phyloP scores from a whole-genome alignment of 2,797 vertebrate genomes.

The Dryobates pubescens region DNA sequence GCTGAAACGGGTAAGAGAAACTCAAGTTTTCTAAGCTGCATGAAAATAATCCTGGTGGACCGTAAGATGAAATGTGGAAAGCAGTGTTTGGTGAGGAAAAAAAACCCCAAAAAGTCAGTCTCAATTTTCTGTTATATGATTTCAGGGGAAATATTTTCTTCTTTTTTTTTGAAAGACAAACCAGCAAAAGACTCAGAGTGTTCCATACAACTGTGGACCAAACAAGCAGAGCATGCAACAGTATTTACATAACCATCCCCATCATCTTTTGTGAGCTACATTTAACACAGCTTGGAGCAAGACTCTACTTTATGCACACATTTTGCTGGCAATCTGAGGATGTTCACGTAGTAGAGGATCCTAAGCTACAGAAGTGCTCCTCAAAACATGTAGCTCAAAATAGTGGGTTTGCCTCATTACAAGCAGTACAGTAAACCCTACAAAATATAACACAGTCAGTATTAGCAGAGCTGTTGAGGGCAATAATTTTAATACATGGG shows the following conservation, averaged over 20 bases:
- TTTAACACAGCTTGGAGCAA: constrained; percentile 51
- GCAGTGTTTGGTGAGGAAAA: neutral
- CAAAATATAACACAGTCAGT: constrained; percentile 60
- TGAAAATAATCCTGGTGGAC: constrained; percentile 55
- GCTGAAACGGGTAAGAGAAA: constrained; percentile 45
- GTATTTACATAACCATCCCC: constrained; percentile 51
- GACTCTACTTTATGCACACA: neutral
- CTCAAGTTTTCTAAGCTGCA: constrained; percentile 60
- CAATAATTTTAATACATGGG: constrained; percentile 20
- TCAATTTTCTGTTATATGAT: constrained; percentile 36
- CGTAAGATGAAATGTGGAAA: constrained; percentile 7
- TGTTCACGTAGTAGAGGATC: constrained; percentile 17
- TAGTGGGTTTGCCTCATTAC: constrained; percentile 1
- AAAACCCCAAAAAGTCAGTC: constrained; percentile 1
- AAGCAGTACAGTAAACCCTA: constrained; percentile 11
- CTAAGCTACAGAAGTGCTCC: constrained; percentile 70
- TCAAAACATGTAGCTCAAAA: constrained; percentile 40
- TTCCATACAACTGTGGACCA: constrained; percentile 36
- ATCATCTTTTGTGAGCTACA: neutral
- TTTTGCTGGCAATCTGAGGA: constrained; percentile 35
- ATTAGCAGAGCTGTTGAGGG: constrained; percentile 54
- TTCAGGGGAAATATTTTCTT: constrained; percentile 30
- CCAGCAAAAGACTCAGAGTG: constrained; percentile 12
- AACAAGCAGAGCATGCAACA: constrained; percentile 69
- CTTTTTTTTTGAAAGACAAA: constrained; percentile 47